Conservation (phyloP, 2,113 vertebrate species). For the Platysternon megacephalum region DNA sequence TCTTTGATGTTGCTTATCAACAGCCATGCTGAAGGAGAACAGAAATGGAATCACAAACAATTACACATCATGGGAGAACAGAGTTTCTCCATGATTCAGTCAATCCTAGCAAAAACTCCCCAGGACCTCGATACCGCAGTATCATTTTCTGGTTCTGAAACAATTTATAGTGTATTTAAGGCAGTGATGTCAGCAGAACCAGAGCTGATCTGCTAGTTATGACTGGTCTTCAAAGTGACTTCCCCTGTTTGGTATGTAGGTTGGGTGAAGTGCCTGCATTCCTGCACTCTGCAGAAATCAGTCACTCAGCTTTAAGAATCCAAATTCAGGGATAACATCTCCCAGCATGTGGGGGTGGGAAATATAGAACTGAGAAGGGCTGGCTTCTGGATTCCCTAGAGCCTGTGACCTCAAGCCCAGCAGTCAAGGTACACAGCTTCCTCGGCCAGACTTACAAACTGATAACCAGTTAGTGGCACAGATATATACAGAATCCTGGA, state of each 20-base stretch:
- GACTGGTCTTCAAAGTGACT: background rate
- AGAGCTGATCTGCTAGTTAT: background rate
- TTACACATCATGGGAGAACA: rapidly evolving
- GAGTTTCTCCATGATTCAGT: background rate
- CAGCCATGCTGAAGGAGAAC: background rate
- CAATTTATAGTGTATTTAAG: rapidly evolving
- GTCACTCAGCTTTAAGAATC: background rate
- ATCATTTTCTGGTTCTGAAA: background rate
- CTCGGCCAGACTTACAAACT: background rate
- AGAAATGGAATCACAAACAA: background rate
- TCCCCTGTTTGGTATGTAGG: background rate
- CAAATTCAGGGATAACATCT: background rate
- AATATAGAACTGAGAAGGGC: background rate
- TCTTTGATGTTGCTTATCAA: background rate
- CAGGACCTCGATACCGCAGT: rapidly evolving
- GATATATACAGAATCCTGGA: background rate
- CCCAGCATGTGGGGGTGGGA: background rate
- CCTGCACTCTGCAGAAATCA: background rate
- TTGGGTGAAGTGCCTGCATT: background rate
- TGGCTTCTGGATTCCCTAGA: background rate
- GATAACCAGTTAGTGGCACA: background rate
- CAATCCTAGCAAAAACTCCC: rapidly evolving
- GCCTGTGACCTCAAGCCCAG: background rate
- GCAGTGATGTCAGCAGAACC: rapidly evolving
- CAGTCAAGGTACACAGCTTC: rapidly evolving